These are phyloP conservation scores for Argynnis bischoffii DNA, from an alignment of 2,888 invertebrate species.

Conservation along the genomic window DNA sequence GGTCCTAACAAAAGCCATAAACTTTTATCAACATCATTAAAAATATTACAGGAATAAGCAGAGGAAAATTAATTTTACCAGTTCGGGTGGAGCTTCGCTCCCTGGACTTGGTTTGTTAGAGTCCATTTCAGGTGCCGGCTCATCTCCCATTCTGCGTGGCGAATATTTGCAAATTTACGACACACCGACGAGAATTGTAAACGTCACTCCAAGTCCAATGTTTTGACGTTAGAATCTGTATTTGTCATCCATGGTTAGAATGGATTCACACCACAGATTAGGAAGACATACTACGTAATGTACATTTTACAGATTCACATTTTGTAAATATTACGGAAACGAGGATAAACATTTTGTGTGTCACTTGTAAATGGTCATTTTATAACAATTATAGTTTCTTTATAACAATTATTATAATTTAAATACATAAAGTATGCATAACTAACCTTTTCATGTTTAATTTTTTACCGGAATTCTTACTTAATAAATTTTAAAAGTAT, in stretches of 20 bases:
- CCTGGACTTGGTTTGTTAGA: conserved; percentile 59
- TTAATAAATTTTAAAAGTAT: too few relatives aligned
- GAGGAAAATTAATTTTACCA: conserved; percentile 53
- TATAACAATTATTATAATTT: neutral
- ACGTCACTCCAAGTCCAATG: conserved; percentile 78
- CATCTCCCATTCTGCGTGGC: conserved; percentile 79
- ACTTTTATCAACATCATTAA: conserved; percentile 42
- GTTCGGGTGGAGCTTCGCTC: conserved; percentile 53
- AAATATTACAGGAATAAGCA: conserved; percentile 28
- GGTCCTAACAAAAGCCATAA: conserved; percentile 72
- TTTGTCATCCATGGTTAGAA: too few relatives aligned
- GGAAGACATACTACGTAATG: conserved; percentile 5
- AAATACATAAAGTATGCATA: neutral
- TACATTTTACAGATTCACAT: conserved; percentile 12
- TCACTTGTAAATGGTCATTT: too few relatives aligned
- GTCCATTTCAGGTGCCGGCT: conserved; percentile 65
- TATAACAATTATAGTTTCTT: neutral
- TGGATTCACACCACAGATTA: too few relatives aligned
- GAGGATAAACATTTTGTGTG: too few relatives aligned
- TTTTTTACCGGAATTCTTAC: too few relatives aligned
- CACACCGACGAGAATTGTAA: conserved; percentile 75
- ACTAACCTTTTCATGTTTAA: too few relatives aligned
- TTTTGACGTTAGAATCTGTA: conserved; percentile 52
- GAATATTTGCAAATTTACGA: conserved; percentile 63
- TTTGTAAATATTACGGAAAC: neutral